A percentile compares a stretch with the other conserved stretches of the same genome.
Conservation (phyloP, 1,140 invertebrate genomes). For the Maconellicoccus hirsutus region DNA sequence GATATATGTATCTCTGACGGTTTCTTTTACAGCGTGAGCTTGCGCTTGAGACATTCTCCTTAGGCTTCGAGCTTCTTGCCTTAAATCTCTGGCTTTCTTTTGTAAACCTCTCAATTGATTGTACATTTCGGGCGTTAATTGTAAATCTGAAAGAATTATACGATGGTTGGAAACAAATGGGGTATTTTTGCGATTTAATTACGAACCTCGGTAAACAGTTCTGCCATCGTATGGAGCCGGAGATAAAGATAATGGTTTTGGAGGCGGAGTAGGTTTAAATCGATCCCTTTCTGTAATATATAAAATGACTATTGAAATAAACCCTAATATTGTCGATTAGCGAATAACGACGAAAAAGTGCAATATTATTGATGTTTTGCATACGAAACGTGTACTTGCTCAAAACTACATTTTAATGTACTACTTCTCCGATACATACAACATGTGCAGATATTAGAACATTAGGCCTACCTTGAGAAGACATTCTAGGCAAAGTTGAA, state of each 20-base stretch:
- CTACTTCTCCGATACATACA: no score
- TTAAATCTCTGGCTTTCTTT: constrained; percentile 79
- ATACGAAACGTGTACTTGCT: no score
- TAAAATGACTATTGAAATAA: no score
- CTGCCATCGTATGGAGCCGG: constrained; percentile 49
- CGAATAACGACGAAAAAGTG: no score
- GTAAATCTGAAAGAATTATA: constrained; percentile 39
- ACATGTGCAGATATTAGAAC: neutral
- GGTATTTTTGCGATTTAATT: no score
- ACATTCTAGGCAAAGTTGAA: constrained; percentile 79
- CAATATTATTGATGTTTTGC: no score
- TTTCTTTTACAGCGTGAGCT: constrained; percentile 77
- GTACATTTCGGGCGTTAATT: constrained; percentile 72
- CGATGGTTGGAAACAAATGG: neutral
- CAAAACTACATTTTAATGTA: no score
- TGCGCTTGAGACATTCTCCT: constrained; percentile 81
- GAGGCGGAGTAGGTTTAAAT: constrained; percentile 69
- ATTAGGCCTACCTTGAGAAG: constrained; percentile 68
- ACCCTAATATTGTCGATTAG: no score
- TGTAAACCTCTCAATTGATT: constrained; percentile 71
- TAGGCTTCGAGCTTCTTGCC: constrained; percentile 75
- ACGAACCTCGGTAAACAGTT: constrained; percentile 37
- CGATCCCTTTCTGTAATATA: constrained; percentile 56
- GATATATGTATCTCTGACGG: constrained; percentile 78
- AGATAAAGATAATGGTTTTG: constrained; percentile 64